Evolutionary conservation across 2,888 invertebrate genomes (phyloP).

Genomic region (Pseudoips prasinana): DNA sequence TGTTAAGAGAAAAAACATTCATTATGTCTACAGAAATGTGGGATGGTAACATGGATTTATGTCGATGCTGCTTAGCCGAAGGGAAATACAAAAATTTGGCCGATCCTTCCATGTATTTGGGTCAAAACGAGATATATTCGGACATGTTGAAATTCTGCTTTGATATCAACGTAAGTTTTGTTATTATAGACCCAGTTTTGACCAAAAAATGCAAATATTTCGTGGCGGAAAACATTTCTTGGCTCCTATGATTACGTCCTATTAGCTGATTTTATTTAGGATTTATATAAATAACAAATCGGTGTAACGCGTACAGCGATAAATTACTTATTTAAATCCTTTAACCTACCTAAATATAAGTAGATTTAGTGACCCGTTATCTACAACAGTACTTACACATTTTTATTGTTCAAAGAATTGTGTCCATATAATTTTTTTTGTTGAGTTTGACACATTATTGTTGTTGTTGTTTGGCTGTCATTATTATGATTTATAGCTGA

Average conservation of each 20-base stretch:
- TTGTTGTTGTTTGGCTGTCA: too few relatives aligned
- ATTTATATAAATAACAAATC: not conserved
- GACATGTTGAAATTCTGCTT: conserved; percentile 56
- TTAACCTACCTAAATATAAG: too few relatives aligned
- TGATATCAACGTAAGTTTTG: conserved; percentile 49
- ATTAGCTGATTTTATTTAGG: not conserved
- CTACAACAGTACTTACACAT: too few relatives aligned
- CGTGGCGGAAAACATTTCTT: too few relatives aligned
- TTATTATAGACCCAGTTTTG: not conserved
- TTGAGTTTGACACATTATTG: too few relatives aligned
- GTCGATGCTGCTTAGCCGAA: conserved; percentile 65
- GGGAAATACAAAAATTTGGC: conserved; percentile 54
- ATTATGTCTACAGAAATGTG: conserved; percentile 51
- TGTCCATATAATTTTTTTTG: too few relatives aligned
- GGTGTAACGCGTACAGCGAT: too few relatives aligned
- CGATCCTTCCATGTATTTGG: conserved; percentile 34
- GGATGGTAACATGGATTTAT: conserved; percentile 56
- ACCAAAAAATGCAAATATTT: not conserved
- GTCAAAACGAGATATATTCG: conserved; percentile 44
- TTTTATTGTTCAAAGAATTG: too few relatives aligned
- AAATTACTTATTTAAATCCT: too few relatives aligned
- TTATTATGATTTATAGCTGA: too few relatives aligned
- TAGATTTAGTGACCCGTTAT: too few relatives aligned
- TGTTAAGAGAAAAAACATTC: not conserved
- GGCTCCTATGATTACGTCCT: not conserved